phyloP scores from a whole-genome alignment of 2,113 vertebrate genomes.

The Opisthocomus hoazin region DNA sequence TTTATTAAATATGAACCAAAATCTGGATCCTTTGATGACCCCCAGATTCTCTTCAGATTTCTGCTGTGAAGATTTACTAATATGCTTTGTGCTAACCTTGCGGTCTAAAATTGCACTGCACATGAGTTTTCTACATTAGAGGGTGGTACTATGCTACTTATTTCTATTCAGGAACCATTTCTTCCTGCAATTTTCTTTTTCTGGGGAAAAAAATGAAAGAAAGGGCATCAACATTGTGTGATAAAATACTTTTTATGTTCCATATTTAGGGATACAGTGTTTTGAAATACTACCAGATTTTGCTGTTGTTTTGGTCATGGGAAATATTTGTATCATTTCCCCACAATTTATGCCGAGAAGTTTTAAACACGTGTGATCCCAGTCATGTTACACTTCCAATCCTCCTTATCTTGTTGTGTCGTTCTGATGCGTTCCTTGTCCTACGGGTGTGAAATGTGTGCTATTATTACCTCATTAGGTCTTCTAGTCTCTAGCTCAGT shows the following conservation, averaged over 20 bases:
- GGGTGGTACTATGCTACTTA: not conserved
- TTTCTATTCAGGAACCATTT: not conserved
- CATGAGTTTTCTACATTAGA: not conserved
- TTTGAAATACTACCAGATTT: not conserved
- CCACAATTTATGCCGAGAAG: not conserved
- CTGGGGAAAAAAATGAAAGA: not conserved
- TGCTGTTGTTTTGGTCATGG: not conserved
- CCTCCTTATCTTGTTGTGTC: conserved; percentile 18
- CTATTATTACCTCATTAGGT: conserved; percentile 53
- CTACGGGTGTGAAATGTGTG: not conserved
- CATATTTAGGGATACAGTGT: not conserved
- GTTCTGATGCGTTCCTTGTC: not conserved
- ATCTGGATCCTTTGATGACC: not conserved
- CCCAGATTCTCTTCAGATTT: not conserved
- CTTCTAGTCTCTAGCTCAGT: conserved; percentile 28
- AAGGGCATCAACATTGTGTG: not conserved
- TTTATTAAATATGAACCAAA: not conserved
- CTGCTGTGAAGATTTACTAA: not conserved
- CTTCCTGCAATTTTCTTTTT: not conserved
- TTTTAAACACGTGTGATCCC: not conserved
- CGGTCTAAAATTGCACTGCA: not conserved
- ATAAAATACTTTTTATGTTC: not conserved
- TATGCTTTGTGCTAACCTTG: not conserved
- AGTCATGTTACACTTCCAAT: not conserved
- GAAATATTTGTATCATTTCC: not conserved